These are phyloP conservation scores for Danio albolineatus DNA, from an alignment of 2,797 vertebrate species.

Conservation along the genomic window DNA sequence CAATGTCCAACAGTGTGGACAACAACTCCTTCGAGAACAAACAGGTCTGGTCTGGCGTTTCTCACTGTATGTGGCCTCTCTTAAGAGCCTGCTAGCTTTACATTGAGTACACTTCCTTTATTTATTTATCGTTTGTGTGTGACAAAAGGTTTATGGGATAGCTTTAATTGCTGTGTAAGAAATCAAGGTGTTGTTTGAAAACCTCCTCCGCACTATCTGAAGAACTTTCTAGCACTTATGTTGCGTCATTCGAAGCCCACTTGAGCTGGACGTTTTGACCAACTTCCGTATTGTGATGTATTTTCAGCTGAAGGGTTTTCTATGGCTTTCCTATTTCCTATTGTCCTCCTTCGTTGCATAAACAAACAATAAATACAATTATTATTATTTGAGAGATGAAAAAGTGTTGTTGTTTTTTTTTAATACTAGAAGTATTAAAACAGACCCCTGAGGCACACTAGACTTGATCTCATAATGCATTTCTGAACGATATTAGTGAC, in stretches of 20 bases:
- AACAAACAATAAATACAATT: too few relatives aligned
- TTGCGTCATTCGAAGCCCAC: background rate
- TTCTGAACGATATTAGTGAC: too few relatives aligned
- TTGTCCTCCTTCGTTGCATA: too few relatives aligned
- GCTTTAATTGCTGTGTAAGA: background rate
- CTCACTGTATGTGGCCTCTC: constrained; percentile 5
- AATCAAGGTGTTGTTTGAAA: background rate
- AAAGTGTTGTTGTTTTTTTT: too few relatives aligned
- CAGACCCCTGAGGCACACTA: too few relatives aligned
- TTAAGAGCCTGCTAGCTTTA: background rate
- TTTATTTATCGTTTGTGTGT: background rate
- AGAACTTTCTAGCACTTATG: background rate
- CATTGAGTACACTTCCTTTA: background rate
- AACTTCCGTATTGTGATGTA: too few relatives aligned
- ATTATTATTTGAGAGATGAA: too few relatives aligned
- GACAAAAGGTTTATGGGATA: background rate
- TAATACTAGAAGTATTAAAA: too few relatives aligned
- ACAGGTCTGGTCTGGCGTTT: background rate
- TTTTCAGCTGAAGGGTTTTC: too few relatives aligned
- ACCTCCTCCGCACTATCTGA: background rate
- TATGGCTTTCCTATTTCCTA: too few relatives aligned
- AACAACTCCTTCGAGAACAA: background rate
- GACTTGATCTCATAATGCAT: too few relatives aligned
- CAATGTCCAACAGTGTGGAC: constrained; percentile 4
- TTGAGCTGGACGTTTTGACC: too few relatives aligned